Evolutionary conservation across 2,797 vertebrate genomes (phyloP), one percentile per base, ranked within the genome.

Genomic region (Ambastaia sidthimunki): DNA sequence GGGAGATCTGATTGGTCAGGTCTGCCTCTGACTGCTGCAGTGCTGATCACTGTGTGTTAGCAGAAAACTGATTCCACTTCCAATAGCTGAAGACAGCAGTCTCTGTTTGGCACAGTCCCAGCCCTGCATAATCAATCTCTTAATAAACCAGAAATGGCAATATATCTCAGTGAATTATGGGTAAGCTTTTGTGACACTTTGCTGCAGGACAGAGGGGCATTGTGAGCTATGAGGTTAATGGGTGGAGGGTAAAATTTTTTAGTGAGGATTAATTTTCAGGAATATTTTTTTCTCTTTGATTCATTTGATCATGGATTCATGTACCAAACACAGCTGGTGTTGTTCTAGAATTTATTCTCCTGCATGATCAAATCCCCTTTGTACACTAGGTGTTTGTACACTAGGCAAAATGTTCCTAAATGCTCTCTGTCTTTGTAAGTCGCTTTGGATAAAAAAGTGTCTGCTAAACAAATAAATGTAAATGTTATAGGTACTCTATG

Each of bases 51-150:
- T 54, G 37, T 81, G 78, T 76, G 76, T 77, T 76, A 67, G 81
- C 73, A 85, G 82, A 85, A 28, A 66, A 76, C 52, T 70, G 65
- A 67, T 52, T 88, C 92, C 88, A 93, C 90, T 86, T 89, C 89
- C 87, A 81, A 87, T 72, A 77, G 82, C 76, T 81, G 63, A 82
- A 83, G 63, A 65, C 74, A 71, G 72, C 72, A 78, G 44, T 41
- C 55, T 73, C 57, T 16, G 73, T 71, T 59, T 18, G 70, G 57
- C 82, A 37, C 77, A 70, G 28, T 63, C 72, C 55, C 76, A 76
- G 68, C 65, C 60, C 84, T 60, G 57, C 48, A 67, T 85, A 60
- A 89, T 87, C 25, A 73, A 88, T 88, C 80, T 16, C 63, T 81
- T 81, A 86, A 87, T 84, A 67, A 78, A 54, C 50, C 68, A 85